Evolutionary conservation across 2,888 invertebrate genomes (phyloP), one percentile per base, ranked within the genome.

Genomic region (Allolobophora icterica): DNA sequence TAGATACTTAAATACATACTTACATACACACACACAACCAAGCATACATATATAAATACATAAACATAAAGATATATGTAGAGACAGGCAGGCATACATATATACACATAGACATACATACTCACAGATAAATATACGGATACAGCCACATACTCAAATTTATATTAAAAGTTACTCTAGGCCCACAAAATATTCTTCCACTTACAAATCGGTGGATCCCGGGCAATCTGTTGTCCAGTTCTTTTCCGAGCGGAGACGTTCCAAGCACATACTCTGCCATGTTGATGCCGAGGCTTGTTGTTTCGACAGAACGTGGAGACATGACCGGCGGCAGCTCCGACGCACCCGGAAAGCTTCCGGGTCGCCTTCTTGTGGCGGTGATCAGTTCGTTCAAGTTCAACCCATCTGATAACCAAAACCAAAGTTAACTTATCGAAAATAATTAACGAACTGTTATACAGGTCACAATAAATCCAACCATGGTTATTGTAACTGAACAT

Each of bases 231-330:
- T 45, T 45, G 30, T 84, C 42, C 35, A 89, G 24, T 34, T 35
- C 34, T 33, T 91, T 89, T 58, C 91, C 89, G 17, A 90, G 91
- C 33, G 91, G 91, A 30, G 91, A 91, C 4, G 91, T 33, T 58
- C 91, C 91, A 24, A 91, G 45, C 89, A 91, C 91, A 84, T 90
- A 91, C 87, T 91, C 91, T 19, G 91, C 91, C 91, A 91, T 91
- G 89, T 91, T 91, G 42, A 91, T 90, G 38, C 91, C 91, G 34
- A 91, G 84, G 38, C 52, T 89, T 13, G 89, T 38, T 6, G 42
- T 89, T 34, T 89, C 89, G 21, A 30, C 52, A 19, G 38, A 40
- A 45, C 38, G 89, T 34, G 42, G 89, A n/a, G 89, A 45, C 87
- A 87, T 87, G 34, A 87, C 87, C 1, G 87, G 87, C 5, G 89